Percentiles rank a stretch among this genome's conserved stretches.
These are phyloP conservation scores for Fukomys damarensis DNA, from an alignment of 2,113 vertebrate species.

Conservation along the genomic window DNA sequence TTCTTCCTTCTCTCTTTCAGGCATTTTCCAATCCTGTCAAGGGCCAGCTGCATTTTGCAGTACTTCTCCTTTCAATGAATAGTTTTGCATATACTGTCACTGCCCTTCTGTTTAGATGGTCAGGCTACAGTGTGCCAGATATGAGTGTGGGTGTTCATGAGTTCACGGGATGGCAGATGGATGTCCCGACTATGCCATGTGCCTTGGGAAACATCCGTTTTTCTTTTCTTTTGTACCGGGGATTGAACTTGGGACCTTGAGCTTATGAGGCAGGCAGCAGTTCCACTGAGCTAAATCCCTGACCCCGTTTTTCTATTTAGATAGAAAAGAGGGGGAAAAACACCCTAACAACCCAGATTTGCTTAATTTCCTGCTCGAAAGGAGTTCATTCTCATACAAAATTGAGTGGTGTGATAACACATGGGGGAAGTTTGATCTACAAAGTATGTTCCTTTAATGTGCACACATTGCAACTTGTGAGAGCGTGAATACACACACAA, in stretches of 20 bases:
- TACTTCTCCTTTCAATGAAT: conserved; percentile 59
- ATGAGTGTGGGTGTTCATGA: conserved; percentile 47
- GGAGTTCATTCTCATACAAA: conserved; percentile 47
- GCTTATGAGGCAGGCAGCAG: too few relatives aligned
- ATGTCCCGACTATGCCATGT: not conserved
- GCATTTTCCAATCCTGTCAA: not conserved
- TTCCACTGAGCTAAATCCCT: too few relatives aligned
- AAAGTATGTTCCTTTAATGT: conserved; percentile 43
- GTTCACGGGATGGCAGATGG: conserved; percentile 21
- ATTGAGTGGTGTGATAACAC: not conserved
- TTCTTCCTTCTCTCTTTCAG: not conserved
- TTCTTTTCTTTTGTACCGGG: too few relatives aligned
- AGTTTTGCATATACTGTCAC: conserved; percentile 42
- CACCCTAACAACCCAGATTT: conserved; percentile 6
- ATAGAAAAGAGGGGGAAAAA: not conserved
- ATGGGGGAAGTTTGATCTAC: conserved; percentile 33
- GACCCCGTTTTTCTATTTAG: conserved; percentile 56
- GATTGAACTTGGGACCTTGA: too few relatives aligned
- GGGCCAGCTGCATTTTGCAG: conserved; percentile 11
- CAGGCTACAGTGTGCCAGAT: conserved; percentile 1
- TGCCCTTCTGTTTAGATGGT: not conserved
- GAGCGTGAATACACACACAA: not conserved
- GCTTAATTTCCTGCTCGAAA: conserved; percentile 67
- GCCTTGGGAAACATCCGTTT: not conserved
- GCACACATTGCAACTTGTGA: not conserved